These are phyloP conservation scores for Caenorhabditis imperialis DNA, from an alignment of 2,888 invertebrate species.

Conservation along the genomic window DNA sequence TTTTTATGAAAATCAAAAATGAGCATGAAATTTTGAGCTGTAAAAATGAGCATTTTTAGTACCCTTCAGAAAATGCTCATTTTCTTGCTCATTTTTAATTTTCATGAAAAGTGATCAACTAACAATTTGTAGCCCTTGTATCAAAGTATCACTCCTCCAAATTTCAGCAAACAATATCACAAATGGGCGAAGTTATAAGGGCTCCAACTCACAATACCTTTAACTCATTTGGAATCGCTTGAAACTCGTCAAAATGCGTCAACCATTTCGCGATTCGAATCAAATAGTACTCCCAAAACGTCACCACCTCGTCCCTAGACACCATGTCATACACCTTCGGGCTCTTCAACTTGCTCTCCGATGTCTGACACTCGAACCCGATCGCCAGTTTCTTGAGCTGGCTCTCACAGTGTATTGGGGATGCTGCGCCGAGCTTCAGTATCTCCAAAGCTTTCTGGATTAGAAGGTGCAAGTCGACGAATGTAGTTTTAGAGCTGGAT, in stretches of 20 bases:
- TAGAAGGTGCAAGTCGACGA: slow-evolving; percentile 13
- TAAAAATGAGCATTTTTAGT: too few relatives aligned
- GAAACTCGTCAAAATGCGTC: slow-evolving; percentile 36
- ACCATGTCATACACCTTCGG: not conserved
- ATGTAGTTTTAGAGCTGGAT: slow-evolving; percentile 12
- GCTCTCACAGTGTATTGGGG: not conserved
- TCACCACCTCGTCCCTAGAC: not conserved
- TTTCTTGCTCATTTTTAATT: too few relatives aligned
- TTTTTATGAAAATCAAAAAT: too few relatives aligned
- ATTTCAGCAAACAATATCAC: too few relatives aligned
- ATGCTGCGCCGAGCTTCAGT: not conserved
- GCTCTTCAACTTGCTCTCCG: not conserved
- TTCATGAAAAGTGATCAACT: not conserved
- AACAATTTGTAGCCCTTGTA: too few relatives aligned
- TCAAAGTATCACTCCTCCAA: too few relatives aligned
- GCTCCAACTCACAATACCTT: too few relatives aligned
- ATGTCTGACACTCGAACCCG: not conserved
- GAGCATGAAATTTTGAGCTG: too few relatives aligned
- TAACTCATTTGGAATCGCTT: slow-evolving; percentile 23
- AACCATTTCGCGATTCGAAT: slow-evolving; percentile 22
- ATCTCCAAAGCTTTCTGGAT: slow-evolving; percentile 6
- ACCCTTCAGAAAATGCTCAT: too few relatives aligned
- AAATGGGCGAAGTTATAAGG: too few relatives aligned
- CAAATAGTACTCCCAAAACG: slow-evolving; percentile 32
- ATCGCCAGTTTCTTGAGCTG: slow-evolving; percentile 18